These are phyloP conservation scores for Hydrocynus forskahlii DNA, from an alignment of 2,797 vertebrate species.

Conservation along the genomic window DNA sequence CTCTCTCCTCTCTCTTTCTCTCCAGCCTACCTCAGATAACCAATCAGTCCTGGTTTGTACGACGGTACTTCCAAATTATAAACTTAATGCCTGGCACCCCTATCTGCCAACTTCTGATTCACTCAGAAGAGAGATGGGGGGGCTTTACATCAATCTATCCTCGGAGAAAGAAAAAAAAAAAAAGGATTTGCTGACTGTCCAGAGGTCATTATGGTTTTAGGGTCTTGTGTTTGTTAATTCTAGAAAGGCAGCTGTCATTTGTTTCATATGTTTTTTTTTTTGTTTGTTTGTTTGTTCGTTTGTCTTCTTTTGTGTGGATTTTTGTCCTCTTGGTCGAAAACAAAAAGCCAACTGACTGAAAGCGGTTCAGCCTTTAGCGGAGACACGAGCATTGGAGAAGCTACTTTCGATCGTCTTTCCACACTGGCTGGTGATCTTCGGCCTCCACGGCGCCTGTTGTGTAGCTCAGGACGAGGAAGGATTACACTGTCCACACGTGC, in stretches of 20 bases:
- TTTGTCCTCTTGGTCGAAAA: slow-evolving; percentile 65
- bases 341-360: slow-evolving; percentile 79
- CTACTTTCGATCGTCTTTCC: slow-evolving; percentile 29
- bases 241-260: slow-evolving; percentile 82
- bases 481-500: slow-evolving; percentile 33
- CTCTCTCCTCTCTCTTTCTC: slow-evolving; percentile 60
- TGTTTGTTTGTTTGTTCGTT: slow-evolving; percentile 56
- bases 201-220: slow-evolving; percentile 68
- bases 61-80: slow-evolving; percentile 70
- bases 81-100: slow-evolving; percentile 72
- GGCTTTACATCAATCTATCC: slow-evolving; percentile 39
- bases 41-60: slow-evolving; percentile 67
- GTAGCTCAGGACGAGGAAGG: slow-evolving; percentile 38
- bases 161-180: slow-evolving; percentile 14
- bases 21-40: slow-evolving; percentile 82
- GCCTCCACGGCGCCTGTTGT: slow-evolving; percentile 15
- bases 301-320: slow-evolving; percentile 50
- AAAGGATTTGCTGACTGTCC: slow-evolving; percentile 34
- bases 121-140: slow-evolving; percentile 36
- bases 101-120: slow-evolving; percentile 43
- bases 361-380: slow-evolving; percentile 17
- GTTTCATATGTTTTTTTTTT: slow-evolving; percentile 59
- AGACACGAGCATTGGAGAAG: slow-evolving; percentile 31
- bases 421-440: neutral
- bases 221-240: slow-evolving; percentile 77